Evolutionary conservation across 1,140 invertebrate species (phyloP).

Genomic region (Phymorhynchus buccinoides): DNA sequence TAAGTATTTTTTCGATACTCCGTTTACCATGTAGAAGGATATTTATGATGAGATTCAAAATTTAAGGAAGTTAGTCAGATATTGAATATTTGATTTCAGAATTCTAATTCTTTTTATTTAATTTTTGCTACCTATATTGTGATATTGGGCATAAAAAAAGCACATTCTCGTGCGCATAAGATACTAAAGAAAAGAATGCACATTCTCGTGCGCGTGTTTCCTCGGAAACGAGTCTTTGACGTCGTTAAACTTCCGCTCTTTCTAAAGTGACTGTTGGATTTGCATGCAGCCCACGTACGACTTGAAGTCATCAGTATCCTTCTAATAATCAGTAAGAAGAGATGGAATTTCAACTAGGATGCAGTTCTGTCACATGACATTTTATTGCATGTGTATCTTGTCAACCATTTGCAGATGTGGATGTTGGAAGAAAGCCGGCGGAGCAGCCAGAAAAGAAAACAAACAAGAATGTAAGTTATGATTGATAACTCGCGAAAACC

Average conservation of each 20-base stretch:
- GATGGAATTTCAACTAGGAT: conserved; percentile 10
- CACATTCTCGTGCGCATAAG: too few relatives aligned
- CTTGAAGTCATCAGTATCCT: not conserved
- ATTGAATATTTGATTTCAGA: not conserved
- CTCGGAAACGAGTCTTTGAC: not conserved
- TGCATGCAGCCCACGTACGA: not conserved
- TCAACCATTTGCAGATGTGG: conserved; percentile 16
- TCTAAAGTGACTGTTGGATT: conserved; percentile 1
- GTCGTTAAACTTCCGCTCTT: not conserved
- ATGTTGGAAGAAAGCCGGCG: not conserved
- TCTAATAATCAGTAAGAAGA: not conserved
- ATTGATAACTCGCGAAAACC: not conserved
- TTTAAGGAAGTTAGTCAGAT: not conserved
- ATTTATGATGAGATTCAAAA: too few relatives aligned
- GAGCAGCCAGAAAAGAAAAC: not conserved
- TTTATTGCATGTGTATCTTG: conserved; percentile 13
- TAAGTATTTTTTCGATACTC: too few relatives aligned
- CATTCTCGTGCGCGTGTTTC: not conserved
- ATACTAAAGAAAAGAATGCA: too few relatives aligned
- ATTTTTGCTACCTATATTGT: too few relatives aligned
- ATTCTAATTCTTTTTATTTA: not conserved
- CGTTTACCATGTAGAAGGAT: too few relatives aligned
- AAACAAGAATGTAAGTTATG: not conserved
- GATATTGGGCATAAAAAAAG: too few relatives aligned
- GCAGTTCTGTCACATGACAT: conserved; percentile 13